These are phyloP conservation scores for Pachycephala philippinensis DNA, from an alignment of 2,113 vertebrate genomes.

Conservation along the genomic window DNA sequence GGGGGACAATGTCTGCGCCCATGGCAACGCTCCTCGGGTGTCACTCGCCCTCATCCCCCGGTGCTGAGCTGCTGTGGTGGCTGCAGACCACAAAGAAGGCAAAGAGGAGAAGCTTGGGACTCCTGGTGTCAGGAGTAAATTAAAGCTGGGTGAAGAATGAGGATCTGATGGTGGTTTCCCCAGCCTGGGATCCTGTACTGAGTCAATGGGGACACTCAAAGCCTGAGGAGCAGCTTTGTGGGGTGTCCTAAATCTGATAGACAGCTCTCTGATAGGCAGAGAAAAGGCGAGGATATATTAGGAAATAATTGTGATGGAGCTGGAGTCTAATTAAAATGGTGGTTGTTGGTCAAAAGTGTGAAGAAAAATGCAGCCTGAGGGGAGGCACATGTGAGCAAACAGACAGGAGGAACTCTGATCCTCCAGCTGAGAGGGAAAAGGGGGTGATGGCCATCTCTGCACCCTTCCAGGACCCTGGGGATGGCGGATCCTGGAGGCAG, in stretches of 20 bases:
- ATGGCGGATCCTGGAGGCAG: neutral
- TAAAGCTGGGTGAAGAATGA: slow-evolving; percentile 57
- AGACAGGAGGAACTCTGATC: neutral
- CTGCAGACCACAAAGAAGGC: slow-evolving; percentile 1
- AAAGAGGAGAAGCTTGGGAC: neutral
- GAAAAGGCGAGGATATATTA: slow-evolving; percentile 47
- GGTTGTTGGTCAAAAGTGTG: neutral
- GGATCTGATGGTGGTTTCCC: neutral
- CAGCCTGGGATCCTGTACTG: neutral
- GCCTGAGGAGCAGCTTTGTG: slow-evolving; percentile 40
- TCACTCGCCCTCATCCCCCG: slow-evolving; percentile 29
- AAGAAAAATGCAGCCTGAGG: neutral
- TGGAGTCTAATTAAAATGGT: neutral
- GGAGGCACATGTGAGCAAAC: slow-evolving; percentile 32
- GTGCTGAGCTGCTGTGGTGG: neutral
- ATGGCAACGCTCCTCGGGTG: slow-evolving; percentile 76
- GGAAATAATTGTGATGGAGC: slow-evolving; percentile 3
- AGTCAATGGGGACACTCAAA: slow-evolving; percentile 42
- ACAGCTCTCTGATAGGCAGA: slow-evolving; percentile 9
- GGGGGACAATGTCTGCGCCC: slow-evolving; percentile 64
- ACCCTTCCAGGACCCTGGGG: neutral
- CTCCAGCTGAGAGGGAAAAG: neutral
- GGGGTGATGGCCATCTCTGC: neutral
- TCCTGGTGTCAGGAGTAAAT: slow-evolving; percentile 55
- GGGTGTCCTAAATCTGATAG: slow-evolving; percentile 46